phyloP scores from a whole-genome alignment of 2,113 vertebrate species.

The Felis chaus region DNA sequence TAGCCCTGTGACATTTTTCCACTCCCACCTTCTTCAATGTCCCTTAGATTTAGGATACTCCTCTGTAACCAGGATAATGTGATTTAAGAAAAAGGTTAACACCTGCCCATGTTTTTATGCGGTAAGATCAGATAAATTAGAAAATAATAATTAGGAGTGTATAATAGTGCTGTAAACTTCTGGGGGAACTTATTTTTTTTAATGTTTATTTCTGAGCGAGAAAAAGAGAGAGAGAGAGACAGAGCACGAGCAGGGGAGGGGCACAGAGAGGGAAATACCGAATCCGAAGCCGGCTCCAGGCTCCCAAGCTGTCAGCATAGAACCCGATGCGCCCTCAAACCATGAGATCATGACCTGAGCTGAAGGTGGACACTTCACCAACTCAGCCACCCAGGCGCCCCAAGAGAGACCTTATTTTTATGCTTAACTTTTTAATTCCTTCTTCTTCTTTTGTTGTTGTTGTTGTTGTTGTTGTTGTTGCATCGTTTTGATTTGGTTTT shows the following conservation, averaged over 20 bases:
- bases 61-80: background rate
- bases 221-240: no score
- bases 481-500: background rate
- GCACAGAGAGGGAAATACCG: no score
- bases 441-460: background rate
- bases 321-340: no score
- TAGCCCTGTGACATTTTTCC: background rate
- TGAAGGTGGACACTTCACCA: no score
- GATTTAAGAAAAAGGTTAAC: background rate
- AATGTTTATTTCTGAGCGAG: no score
- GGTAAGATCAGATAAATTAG: background rate
- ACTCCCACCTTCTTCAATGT: background rate
- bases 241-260: no score
- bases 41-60: background rate
- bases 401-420: background rate
- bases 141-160: background rate
- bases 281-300: no score
- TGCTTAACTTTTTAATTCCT: background rate
- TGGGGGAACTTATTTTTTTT: background rate
- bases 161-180: background rate
- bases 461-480: background rate
- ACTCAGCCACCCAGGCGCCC: no score
- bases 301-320: no score
- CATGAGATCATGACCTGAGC: no score
- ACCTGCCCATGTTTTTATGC: background rate